Evolutionary conservation across 2,797 vertebrate species (phyloP), one percentile per base, ranked within the genome.

Genomic region (Linurgus olivaceus): DNA sequence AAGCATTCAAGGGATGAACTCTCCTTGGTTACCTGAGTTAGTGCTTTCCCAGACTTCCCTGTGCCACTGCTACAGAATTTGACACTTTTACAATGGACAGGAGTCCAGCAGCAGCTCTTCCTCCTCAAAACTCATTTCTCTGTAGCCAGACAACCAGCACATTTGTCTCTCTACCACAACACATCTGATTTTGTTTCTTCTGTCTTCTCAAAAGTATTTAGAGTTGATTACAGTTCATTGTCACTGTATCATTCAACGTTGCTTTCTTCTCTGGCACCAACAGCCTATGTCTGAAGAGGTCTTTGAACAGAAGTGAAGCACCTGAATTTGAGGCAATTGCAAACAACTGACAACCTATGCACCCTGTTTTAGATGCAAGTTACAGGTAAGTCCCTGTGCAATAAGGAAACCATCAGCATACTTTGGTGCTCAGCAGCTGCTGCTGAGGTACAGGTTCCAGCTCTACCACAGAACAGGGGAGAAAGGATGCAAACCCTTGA

Each of bases 171-270:
- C 70, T 70, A 51, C 23, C 62, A 66, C 0, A 0, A 62, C 8
- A 15, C n/a, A 65, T 50, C 42, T 55, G 54, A 42, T 80, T 88
- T 55, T 54, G 14, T 13, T 52, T 80, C 28, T 83, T 23, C 42
- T 77, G 59, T 33, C 54, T 83, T 77, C 51, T 47, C 45, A 72
- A 26, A 77, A 85, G 33, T 1, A 0, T 62, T 83, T 28, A 67
- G 35, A 75, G 26, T 6, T 42, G 26, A 57, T 67, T 67, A 71
- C 45, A 63, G 19, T 24, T 63, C 5, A 4, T 2, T 1, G 20
- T 20, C 10, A 3, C 28, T n/a, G 17, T 25, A 51, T 52, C 42
- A 42, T 31, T 45, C 50, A 61, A 2, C 0, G 0, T 4, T 70
- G 48, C 38, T 65, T 71, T 35, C 45, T 51, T 72, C 45, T 80